Evolutionary conservation across 1,140 invertebrate genomes (phyloP), one percentile per base, ranked within the genome.

Genomic region (Drepana arcuata): DNA sequence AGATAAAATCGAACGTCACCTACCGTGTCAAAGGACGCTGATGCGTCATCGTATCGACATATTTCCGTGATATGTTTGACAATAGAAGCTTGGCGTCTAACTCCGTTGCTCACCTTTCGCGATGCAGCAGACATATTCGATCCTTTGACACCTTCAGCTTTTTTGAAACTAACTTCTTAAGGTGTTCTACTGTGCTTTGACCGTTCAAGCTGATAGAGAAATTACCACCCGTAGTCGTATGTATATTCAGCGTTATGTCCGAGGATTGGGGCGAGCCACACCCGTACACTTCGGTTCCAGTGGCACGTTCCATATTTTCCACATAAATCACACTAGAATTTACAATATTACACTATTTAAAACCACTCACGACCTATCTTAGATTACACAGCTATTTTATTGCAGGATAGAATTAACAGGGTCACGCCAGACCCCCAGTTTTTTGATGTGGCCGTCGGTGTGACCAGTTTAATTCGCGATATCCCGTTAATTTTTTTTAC

Each of bases 111-210:
- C 82, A 96, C 95, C 93, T 95, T 84, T 97, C 94, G 54, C 93
- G 89, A 83, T 95, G 92, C 38, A 97, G 86, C 59, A 97, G 86
- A 77, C 93, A 94, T 81, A 97, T 95, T 66, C 93, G 89, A 84
- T 96, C 94, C 83, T 95, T 95, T 48, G 92, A 90, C 65, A 97
- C 92, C 87, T 94, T 95, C 41, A 96, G 86, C 72, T 90, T 91
- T 82, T 95, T 95, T n/a, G 94, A 94, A 56, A 97, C 92, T 29
- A 93, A 86, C 83, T 94, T 94, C 81, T 96, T 96, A 9, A 97
- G 87, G 70, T 91, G 92, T 59, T 95, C 93, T 31, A 97, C 90
- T 42, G 89, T 93, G 49, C 93, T 92, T 59, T 89, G 88, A 45
- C 88, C 87, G 48, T 92, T 89, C 37, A 96, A 88, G 41, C 87